A percentile compares a stretch with the other conserved stretches of the same genome.
phyloP scores from a whole-genome alignment of 1,140 invertebrate genomes.

The Daktulosphaira vitifoliae region DNA sequence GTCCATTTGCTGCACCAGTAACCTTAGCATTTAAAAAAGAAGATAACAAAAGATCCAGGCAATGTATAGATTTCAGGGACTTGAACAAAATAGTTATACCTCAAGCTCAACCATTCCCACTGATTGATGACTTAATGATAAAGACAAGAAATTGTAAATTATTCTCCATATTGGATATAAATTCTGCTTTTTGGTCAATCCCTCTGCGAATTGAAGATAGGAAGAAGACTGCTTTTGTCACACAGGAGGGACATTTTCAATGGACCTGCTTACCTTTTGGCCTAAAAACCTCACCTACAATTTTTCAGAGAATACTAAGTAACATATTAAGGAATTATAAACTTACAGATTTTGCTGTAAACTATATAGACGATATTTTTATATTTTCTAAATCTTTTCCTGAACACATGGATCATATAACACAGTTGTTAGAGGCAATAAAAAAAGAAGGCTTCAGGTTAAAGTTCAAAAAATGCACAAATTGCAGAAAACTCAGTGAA shows the following conservation, averaged over 20 bases:
- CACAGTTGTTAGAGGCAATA: slow-evolving; percentile 37
- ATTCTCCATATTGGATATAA: slow-evolving; percentile 42
- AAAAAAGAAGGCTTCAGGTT: slow-evolving; percentile 41
- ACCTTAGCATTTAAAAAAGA: slow-evolving; percentile 43
- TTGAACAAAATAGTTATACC: slow-evolving; percentile 43
- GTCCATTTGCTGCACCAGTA: slow-evolving; percentile 42
- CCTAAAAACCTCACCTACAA: slow-evolving; percentile 43
- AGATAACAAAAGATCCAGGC: slow-evolving; percentile 40
- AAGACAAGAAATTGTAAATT: slow-evolving; percentile 42
- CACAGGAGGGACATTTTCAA: too few species aligned
- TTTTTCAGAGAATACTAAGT: slow-evolving; percentile 43
- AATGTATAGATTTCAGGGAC: slow-evolving; percentile 42
- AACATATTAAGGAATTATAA: slow-evolving; percentile 27
- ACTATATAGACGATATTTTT: slow-evolving; percentile 38
- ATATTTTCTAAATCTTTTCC: slow-evolving; percentile 36
- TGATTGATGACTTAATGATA: slow-evolving; percentile 41
- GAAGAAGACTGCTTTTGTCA: slow-evolving; percentile 30
- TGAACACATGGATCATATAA: slow-evolving; percentile 37
- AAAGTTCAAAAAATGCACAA: slow-evolving; percentile 41
- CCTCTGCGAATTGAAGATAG: slow-evolving; percentile 41
- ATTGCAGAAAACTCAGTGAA: slow-evolving; percentile 41
- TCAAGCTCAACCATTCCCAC: slow-evolving; percentile 42
- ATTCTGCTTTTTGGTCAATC: slow-evolving; percentile 45
- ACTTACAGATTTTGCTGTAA: slow-evolving; percentile 31
- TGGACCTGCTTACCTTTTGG: slow-evolving; percentile 42